Conservation (phyloP, 2,797 vertebrate species). For the Leucoraja ocellata region DNA sequence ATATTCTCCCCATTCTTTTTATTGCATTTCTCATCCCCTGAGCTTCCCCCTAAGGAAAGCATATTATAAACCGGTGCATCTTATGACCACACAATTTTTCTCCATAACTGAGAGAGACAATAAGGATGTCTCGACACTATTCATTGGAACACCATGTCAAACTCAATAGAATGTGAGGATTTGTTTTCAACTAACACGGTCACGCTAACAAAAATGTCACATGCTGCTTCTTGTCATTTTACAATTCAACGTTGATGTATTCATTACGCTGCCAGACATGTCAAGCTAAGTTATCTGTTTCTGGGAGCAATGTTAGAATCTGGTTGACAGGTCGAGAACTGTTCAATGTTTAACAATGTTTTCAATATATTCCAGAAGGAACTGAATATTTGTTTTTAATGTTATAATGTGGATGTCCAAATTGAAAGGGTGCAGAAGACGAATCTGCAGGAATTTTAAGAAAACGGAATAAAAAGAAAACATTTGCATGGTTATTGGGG, state of each 20-base stretch:
- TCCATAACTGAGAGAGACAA: not conserved
- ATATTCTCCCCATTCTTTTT: no score
- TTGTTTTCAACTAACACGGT: not conserved
- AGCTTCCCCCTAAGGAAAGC: not conserved
- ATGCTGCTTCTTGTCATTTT: constrained; percentile 20
- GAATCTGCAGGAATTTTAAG: not conserved
- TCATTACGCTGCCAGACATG: not conserved
- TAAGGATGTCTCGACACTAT: not conserved
- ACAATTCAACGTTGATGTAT: constrained; percentile 3
- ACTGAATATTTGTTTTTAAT: not conserved
- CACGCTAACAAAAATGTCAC: constrained; percentile 24
- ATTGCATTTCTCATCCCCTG: no score
- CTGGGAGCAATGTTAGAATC: not conserved
- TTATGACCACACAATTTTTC: not conserved
- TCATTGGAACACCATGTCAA: not conserved
- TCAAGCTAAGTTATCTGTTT: not conserved
- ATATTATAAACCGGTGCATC: not conserved
- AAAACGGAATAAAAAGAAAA: not conserved
- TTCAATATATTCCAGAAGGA: not conserved
- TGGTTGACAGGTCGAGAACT: not conserved
- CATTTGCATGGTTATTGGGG: not conserved
- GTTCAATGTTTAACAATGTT: not conserved
- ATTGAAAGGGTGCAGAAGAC: not conserved
- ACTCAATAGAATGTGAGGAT: not conserved
- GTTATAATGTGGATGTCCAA: not conserved